These are phyloP conservation scores for Pelobates fuscus DNA, from an alignment of 2,113 vertebrate species.

Conservation along the genomic window DNA sequence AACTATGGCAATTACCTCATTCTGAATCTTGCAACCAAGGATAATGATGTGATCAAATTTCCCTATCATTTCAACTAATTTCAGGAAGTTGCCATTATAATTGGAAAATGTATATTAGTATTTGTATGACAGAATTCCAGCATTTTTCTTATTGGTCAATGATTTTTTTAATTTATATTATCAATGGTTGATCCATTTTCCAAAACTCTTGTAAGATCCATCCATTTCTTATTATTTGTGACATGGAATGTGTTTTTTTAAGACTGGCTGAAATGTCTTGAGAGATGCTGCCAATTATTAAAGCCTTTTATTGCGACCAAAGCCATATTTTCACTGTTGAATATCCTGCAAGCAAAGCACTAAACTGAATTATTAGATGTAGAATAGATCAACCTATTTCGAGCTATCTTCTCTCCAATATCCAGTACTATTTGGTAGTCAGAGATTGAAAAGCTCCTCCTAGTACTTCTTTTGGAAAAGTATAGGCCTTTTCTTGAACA, in stretches of 20 bases:
- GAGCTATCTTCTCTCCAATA: neutral
- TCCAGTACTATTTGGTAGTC: neutral
- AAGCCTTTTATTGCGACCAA: neutral
- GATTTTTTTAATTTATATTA: neutral
- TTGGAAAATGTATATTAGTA: neutral
- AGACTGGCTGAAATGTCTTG: neutral
- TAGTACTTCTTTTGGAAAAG: neutral
- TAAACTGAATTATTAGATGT: neutral
- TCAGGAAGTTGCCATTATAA: neutral
- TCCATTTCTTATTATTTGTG: neutral
- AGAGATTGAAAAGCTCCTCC: neutral
- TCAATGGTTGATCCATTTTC: neutral
- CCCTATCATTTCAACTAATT: neutral
- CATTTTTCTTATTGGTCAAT: neutral
- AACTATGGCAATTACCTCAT: no score
- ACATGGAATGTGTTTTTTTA: neutral
- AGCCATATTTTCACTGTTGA: neutral
- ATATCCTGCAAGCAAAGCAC: slow-evolving; percentile 7
- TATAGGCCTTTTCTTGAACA: neutral
- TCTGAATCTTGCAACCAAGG: no score
- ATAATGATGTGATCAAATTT: no score
- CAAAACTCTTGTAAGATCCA: neutral
- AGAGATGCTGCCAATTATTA: neutral
- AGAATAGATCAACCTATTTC: neutral
- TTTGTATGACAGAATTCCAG: neutral